These are phyloP conservation scores for Sceloporus undulatus DNA, from an alignment of 2,113 vertebrate species.

Conservation along the genomic window DNA sequence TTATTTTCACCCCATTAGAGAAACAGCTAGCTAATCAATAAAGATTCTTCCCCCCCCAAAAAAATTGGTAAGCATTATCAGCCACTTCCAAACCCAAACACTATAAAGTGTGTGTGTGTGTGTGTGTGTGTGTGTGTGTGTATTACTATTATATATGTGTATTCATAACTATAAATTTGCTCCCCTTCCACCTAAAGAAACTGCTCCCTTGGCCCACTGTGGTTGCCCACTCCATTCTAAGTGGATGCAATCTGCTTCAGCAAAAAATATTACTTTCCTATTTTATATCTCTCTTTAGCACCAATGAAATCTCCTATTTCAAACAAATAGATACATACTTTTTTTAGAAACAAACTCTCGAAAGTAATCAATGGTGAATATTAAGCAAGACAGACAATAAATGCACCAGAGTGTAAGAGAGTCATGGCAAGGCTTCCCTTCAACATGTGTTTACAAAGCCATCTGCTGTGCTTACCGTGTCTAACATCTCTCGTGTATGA, in stretches of 20 bases:
- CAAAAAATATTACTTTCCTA: not conserved
- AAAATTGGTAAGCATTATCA: not conserved
- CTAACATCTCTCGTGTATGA: constrained; percentile 89
- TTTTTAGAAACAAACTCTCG: not conserved
- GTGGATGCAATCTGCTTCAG: not conserved
- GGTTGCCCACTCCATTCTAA: not conserved
- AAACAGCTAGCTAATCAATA: not conserved
- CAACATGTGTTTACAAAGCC: constrained; percentile 54
- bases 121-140: too few species aligned
- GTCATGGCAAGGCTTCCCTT: constrained; percentile 27
- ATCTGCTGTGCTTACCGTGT: constrained; percentile 80
- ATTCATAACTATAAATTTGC: not conserved
- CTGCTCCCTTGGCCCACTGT: too few species aligned
- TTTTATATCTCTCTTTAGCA: not conserved
- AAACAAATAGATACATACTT: not conserved
- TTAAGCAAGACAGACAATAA: constrained; percentile 38
- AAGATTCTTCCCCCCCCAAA: too few species aligned
- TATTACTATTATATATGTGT: not conserved
- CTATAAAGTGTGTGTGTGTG: too few species aligned
- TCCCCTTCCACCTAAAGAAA: constrained; percentile 6
- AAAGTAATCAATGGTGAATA: constrained; percentile 23
- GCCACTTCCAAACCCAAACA: not conserved
- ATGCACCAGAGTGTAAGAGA: constrained; percentile 12
- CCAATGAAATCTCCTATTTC: not conserved
- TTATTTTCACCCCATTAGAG: constrained; percentile 9